These are phyloP conservation scores for Eutolmus rufibarbis DNA, from an alignment of 2,888 invertebrate species.

Conservation along the genomic window DNA sequence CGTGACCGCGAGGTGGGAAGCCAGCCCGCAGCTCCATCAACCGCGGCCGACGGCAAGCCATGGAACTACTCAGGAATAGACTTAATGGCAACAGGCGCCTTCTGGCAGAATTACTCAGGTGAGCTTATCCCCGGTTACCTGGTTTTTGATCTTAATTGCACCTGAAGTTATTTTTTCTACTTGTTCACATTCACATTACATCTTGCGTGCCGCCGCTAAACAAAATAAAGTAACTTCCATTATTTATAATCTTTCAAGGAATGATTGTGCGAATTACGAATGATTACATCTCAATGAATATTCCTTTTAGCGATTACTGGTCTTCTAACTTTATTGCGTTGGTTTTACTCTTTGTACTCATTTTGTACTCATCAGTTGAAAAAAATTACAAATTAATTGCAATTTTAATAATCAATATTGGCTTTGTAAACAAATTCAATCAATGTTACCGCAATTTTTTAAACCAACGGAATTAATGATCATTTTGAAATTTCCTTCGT, in stretches of 20 bases:
- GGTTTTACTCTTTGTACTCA: no score
- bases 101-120: slow-evolving; percentile 94
- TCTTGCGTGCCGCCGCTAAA: not conserved
- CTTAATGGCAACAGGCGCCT: slow-evolving; percentile 85
- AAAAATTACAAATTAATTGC: no score
- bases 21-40: slow-evolving; percentile 59
- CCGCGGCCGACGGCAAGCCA: slow-evolving; percentile 65
- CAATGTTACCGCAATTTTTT: no score
- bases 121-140: slow-evolving; percentile 56
- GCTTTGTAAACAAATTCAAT: no score
- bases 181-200: not conserved
- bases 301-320: not conserved
- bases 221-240: not conserved
- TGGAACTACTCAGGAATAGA: slow-evolving; percentile 79
- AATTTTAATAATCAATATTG: no score
- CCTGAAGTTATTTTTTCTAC: not conserved
- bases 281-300: not conserved
- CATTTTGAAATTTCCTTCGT: no score
- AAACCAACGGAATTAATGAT: no score
- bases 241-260: not conserved
- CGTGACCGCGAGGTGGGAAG: slow-evolving; percentile 50
- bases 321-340: not conserved
- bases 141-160: not conserved
- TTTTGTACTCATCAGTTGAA: no score
- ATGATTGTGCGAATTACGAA: not conserved